Conservation (phyloP, 2,113 vertebrate genomes). For the Proterorhinus semilunaris region DNA sequence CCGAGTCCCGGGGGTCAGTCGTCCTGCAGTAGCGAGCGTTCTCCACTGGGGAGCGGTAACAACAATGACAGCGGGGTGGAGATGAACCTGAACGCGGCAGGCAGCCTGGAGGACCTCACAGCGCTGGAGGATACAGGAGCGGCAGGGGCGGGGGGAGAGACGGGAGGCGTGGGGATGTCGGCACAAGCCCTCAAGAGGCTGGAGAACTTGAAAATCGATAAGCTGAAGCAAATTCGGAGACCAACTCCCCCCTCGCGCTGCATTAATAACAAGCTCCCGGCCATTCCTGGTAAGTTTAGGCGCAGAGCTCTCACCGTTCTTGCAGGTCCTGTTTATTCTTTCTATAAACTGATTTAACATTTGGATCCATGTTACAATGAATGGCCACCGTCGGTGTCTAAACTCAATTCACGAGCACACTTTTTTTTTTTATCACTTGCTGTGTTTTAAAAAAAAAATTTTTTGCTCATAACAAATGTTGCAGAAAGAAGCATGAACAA, state of each 20-base stretch:
- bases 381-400: too few relatives aligned
- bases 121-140: slow-evolving; percentile 83
- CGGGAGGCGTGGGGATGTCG: slow-evolving; percentile 77
- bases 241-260: slow-evolving; percentile 73
- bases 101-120: slow-evolving; percentile 93
- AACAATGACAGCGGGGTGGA: slow-evolving; percentile 98
- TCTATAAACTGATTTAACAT: too few relatives aligned
- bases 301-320: not conserved
- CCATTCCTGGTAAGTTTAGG: slow-evolving; percentile 78
- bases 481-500: too few relatives aligned
- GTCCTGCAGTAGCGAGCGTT: slow-evolving; percentile 95
- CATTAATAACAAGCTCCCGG: slow-evolving; percentile 80
- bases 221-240: slow-evolving; percentile 87
- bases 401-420: too few relatives aligned
- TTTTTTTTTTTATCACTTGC: too few relatives aligned
- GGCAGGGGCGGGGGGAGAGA: slow-evolving; percentile 65
- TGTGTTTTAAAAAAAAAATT: too few relatives aligned
- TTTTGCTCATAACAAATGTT: too few relatives aligned
- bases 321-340: too few relatives aligned
- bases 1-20: slow-evolving; percentile 93
- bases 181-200: slow-evolving; percentile 86
- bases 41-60: slow-evolving; percentile 91
- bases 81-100: slow-evolving; percentile 89
- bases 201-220: slow-evolving; percentile 94
- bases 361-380: too few relatives aligned